Conservation (phyloP, 2,888 invertebrate species). For the Anthrax anthrax region DNA sequence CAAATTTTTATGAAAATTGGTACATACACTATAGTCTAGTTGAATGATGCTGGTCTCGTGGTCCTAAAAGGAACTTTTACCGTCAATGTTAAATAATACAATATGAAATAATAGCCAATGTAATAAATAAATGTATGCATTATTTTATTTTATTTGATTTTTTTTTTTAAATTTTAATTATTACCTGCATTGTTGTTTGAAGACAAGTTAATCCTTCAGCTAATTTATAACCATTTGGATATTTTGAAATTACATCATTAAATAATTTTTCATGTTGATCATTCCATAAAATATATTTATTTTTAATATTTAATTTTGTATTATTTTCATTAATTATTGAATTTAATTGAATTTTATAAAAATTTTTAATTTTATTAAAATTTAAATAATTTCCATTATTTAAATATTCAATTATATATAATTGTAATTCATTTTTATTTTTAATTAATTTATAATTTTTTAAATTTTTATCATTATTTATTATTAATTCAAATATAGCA, state of each 20-base stretch:
- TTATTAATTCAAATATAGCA: slow-evolving; percentile 48
- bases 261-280: slow-evolving; percentile 16
- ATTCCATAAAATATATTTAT: slow-evolving; percentile 17
- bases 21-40: no score
- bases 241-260: slow-evolving; percentile 13
- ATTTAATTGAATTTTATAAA: slow-evolving; percentile 13
- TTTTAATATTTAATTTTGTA: slow-evolving; percentile 6
- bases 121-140: not conserved
- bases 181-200: slow-evolving; percentile 38
- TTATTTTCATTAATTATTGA: no score
- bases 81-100: no score
- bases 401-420: not conserved
- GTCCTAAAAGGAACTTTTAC: no score
- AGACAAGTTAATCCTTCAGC: slow-evolving; percentile 31
- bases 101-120: no score
- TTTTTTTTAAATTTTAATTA: slow-evolving; percentile 2
- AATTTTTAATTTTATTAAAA: slow-evolving; percentile 1
- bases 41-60: no score
- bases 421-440: no score
- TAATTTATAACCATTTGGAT: slow-evolving; percentile 23
- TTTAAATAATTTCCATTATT: not conserved
- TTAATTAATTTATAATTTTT: no score
- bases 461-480: slow-evolving; percentile 31
- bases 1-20: no score
- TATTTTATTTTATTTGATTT: not conserved